These are phyloP conservation scores for Drosophila paulistorum DNA, from an alignment of 1,140 invertebrate species.

Conservation along the genomic window DNA sequence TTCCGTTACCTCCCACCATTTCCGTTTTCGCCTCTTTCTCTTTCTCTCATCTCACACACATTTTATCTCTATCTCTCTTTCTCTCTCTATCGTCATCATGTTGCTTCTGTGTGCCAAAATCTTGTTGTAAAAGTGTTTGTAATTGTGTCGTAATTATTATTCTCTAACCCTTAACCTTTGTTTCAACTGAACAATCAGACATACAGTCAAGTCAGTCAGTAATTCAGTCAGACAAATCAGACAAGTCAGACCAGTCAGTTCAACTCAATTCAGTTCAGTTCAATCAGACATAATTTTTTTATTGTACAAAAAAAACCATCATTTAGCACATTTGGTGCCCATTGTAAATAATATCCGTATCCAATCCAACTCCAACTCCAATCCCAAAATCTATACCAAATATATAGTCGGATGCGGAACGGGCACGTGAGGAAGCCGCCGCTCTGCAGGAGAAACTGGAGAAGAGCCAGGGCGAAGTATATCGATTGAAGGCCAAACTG, in stretches of 20 bases:
- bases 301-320: slow-evolving; percentile 42
- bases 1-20: neutral
- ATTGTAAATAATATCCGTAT: slow-evolving; percentile 79
- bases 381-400: slow-evolving; percentile 71
- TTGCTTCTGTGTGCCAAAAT: slow-evolving; percentile 30
- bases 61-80: slow-evolving; percentile 16
- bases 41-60: slow-evolving; percentile 9
- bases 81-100: neutral
- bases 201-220: slow-evolving; percentile 31
- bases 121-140: slow-evolving; percentile 43
- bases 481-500: slow-evolving; percentile 94
- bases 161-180: slow-evolving; percentile 61
- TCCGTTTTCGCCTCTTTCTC: neutral
- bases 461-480: slow-evolving; percentile 97
- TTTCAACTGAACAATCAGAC: slow-evolving; percentile 59
- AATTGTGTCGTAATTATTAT: slow-evolving; percentile 49
- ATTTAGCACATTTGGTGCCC: slow-evolving; percentile 51
- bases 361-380: slow-evolving; percentile 36
- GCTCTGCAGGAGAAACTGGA: slow-evolving; percentile 95
- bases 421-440: slow-evolving; percentile 91
- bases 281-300: slow-evolving; percentile 49
- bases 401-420: slow-evolving; percentile 91
- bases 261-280: slow-evolving; percentile 40
- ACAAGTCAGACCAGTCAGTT: slow-evolving; percentile 32
- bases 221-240: slow-evolving; percentile 54